These are phyloP conservation scores for Eupeodes luniger DNA, from an alignment of 2,888 invertebrate genomes.

Conservation along the genomic window DNA sequence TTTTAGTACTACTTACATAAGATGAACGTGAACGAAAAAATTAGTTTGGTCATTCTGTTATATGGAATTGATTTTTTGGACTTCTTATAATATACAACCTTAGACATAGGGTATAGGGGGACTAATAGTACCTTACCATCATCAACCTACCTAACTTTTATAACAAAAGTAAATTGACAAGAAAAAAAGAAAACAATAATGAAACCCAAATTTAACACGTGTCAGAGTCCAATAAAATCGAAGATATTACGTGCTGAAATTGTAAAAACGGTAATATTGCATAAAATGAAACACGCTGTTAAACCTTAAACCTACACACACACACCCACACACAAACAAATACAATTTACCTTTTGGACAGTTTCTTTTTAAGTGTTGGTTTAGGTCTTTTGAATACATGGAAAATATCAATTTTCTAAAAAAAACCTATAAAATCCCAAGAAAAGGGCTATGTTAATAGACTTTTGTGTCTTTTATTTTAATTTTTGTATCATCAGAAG, in stretches of 20 bases:
- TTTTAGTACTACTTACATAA: neutral
- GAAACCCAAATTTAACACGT: constrained; percentile 45
- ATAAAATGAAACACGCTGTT: neutral
- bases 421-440: neutral
- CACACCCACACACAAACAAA: too few species aligned
- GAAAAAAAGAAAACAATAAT: constrained; percentile 5
- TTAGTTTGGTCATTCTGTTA: constrained; percentile 39
- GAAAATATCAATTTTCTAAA: neutral
- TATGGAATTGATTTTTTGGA: constrained; percentile 29
- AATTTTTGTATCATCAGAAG: neutral
- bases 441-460: constrained; percentile 3
- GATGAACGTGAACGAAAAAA: constrained; percentile 25
- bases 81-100: neutral
- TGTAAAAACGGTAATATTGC: constrained; percentile 36
- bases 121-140: constrained; percentile 13
- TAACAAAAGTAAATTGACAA: constrained; percentile 37
- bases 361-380: neutral
- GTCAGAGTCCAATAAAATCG: constrained; percentile 49
- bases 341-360: neutral
- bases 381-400: neutral
- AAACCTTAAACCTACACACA: too few species aligned
- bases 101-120: neutral
- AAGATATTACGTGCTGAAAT: constrained; percentile 52
- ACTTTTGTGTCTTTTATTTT: neutral
- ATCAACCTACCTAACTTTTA: neutral